Base-by-base conservation (phyloP, 1,140 invertebrate species). In the Stegodyphus mimosarum region DNA sequence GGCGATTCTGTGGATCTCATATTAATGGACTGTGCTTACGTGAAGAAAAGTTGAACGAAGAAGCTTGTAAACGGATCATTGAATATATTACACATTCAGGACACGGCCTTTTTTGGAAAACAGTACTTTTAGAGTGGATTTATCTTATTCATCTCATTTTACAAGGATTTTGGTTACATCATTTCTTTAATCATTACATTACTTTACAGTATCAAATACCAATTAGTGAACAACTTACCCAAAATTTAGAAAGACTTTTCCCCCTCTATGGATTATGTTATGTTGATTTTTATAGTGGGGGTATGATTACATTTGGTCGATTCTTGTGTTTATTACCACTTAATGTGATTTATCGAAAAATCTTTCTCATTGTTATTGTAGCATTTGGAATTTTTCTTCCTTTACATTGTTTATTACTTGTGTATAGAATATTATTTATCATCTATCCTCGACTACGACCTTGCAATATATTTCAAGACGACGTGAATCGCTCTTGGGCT, bases 11-110 rank as follows among this genome's bases (percentile, higher is more conserved):
- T 70, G 5, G 49, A 13, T 33, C 7, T 33, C 55, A 55, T 71
- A 7, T 80, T 13, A 13, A 80, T 48, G 66, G 71, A 71, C 10
- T 80, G 11, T 52, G 66, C 0, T 33, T 10, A 0, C 33, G 33
- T 3, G 7, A 51, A 6, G 7, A 49, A 3, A 17, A 70, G 53
- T 55, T 13, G 53, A 13, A 7, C 6, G 6, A 78, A 6, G n/a
- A 51, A 7, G 15, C 15, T 1, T 67, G 66, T 17, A 50, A 78
- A 3, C 0, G 33, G 0, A n/a, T 71, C 7, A 33, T 71, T 11
- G 6, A 48, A 55, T 80, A 66, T 5, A 71, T n/a, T 53, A n/a
- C n/a, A n/a, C n/a, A n/a, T n/a, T n/a, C n/a, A n/a, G 77, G 77
- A 50, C 49, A 71, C 17, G 9, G 15, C 1, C 6, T 80, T 6